Percentiles rank a stretch among this genome's conserved stretches.
phyloP scores from a whole-genome alignment of 2,797 vertebrate species.

The Microcaecilia unicolor region DNA sequence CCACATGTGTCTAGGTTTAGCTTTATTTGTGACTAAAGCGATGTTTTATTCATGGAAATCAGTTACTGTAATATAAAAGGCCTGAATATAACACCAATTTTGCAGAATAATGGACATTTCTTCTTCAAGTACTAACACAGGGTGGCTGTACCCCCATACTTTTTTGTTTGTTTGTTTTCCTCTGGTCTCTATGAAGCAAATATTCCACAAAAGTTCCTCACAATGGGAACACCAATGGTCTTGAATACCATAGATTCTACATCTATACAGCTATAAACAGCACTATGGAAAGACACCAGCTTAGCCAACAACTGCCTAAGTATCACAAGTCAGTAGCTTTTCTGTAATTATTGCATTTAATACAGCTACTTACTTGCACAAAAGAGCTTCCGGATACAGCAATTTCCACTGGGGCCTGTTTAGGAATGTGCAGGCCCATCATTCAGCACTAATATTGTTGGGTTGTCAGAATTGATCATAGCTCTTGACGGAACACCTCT shows the following conservation, averaged over 20 bases:
- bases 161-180: slow-evolving; percentile 14
- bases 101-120: too few relatives aligned
- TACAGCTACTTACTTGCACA: slow-evolving; percentile 60
- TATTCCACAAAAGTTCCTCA: too few relatives aligned
- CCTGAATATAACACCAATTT: too few relatives aligned
- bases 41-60: background rate
- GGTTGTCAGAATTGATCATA: slow-evolving; percentile 70
- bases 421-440: slow-evolving; percentile 59
- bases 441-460: slow-evolving; percentile 65
- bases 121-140: too few relatives aligned
- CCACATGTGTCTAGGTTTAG: too few relatives aligned
- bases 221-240: background rate
- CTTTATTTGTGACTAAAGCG: too few relatives aligned
- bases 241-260: background rate
- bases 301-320: slow-evolving; percentile 42
- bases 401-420: slow-evolving; percentile 58
- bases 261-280: slow-evolving; percentile 23
- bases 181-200: slow-evolving; percentile 4
- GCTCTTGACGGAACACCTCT: slow-evolving; percentile 62
- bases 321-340: slow-evolving; percentile 44
- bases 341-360: slow-evolving; percentile 65
- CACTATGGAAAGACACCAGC: slow-evolving; percentile 21
- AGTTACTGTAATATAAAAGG: background rate
- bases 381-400: slow-evolving; percentile 57
- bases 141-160: too few relatives aligned